A percentile compares a stretch with the other conserved stretches of the same genome.
phyloP scores from a whole-genome alignment of 2,113 vertebrate species.

The Hassar affinis region DNA sequence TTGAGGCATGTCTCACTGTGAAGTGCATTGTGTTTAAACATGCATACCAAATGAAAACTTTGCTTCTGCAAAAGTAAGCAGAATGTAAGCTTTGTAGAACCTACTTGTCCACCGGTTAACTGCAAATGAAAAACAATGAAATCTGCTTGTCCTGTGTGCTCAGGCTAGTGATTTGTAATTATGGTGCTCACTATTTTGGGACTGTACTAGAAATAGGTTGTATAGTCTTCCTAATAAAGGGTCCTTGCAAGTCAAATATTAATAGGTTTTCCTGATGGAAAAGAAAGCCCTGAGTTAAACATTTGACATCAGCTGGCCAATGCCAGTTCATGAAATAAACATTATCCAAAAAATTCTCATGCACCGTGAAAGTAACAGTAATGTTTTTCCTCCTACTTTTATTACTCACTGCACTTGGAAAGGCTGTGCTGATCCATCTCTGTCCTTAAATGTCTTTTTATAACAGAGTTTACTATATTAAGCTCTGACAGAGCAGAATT shows the following conservation, averaged over 20 bases:
- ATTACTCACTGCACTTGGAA: neutral
- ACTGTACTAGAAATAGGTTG: neutral
- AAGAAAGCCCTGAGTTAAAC: neutral
- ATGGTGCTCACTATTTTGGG: neutral
- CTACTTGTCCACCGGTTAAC: neutral
- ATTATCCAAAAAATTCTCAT: neutral
- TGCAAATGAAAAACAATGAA: neutral
- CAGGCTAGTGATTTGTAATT: neutral
- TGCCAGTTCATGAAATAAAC: neutral
- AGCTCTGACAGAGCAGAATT: neutral
- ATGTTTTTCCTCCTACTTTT: neutral
- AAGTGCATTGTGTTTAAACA: neutral
- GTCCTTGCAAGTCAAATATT: neutral
- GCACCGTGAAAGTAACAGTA: no score
- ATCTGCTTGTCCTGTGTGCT: neutral
- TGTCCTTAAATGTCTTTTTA: neutral
- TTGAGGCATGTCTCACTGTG: no score
- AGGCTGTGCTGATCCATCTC: neutral
- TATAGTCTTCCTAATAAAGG: neutral
- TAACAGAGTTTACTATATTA: conserved; percentile 6
- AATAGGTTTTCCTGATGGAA: neutral
- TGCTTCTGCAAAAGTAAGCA: neutral
- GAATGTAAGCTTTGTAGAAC: neutral
- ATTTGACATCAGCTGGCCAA: neutral
- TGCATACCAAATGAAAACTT: neutral